Conservation (phyloP, 2,888 invertebrate genomes). For the Odontothrips loti region DNA sequence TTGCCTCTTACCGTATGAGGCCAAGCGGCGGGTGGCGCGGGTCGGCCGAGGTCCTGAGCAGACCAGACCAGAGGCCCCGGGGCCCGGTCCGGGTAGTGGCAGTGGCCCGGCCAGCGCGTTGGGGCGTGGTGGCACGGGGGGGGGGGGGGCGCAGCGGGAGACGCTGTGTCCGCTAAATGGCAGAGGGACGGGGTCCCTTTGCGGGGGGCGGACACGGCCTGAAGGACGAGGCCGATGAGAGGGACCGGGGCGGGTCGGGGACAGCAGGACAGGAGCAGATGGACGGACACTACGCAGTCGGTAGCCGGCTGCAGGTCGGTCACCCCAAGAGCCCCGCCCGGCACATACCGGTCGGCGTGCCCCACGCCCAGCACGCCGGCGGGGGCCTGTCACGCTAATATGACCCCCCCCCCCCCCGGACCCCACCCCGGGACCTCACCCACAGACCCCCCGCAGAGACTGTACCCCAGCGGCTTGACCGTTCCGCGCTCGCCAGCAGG, state of each 20-base stretch:
- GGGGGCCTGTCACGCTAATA: no score
- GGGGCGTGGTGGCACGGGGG: neutral
- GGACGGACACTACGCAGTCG: neutral
- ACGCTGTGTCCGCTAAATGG: constrained; percentile 6
- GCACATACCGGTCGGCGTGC: no score
- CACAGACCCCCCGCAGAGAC: no score
- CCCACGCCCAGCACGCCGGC: no score
- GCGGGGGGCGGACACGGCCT: neutral
- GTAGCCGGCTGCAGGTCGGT: no score
- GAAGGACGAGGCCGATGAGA: neutral
- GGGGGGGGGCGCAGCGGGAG: neutral
- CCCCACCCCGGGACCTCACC: no score
- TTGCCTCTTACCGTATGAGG: constrained; percentile 26
- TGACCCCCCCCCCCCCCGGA: no score
- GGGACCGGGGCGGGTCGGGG: neutral
- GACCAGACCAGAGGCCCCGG: neutral
- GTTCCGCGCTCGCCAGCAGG: no score
- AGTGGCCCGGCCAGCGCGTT: no score
- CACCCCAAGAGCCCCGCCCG: no score
- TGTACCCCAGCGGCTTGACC: no score
- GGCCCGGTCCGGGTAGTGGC: neutral
- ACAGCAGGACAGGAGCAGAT: neutral
- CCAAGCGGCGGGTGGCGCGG: neutral
- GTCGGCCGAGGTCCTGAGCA: neutral
- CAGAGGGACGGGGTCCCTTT: neutral